A percentile compares a stretch with the other conserved stretches of the same genome.
Conservation (phyloP, 2,888 invertebrate species). For the Epicampocera succincta region DNA sequence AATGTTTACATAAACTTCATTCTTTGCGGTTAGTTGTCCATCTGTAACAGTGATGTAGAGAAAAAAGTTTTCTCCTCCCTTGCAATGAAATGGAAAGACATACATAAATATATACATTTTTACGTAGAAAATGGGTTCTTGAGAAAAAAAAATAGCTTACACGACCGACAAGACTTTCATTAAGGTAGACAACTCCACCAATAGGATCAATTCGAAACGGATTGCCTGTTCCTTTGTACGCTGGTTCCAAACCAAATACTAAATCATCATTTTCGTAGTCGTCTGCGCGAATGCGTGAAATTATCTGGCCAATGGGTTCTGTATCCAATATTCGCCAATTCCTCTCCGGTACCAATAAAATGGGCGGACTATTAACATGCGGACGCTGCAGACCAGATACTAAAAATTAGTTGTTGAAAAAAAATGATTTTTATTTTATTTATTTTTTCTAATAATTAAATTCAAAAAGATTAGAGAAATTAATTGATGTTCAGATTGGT, state of each 20-base stretch:
- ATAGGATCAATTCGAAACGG: constrained; percentile 90
- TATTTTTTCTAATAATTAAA: background rate
- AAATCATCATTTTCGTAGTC: constrained; percentile 86
- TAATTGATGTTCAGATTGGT: no score
- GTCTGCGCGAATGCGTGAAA: constrained; percentile 87
- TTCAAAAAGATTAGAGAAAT: background rate
- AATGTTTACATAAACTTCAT: constrained; percentile 87
- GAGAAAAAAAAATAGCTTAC: constrained; percentile 83
- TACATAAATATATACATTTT: background rate
- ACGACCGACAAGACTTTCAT: constrained; percentile 88
- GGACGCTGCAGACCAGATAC: constrained; percentile 65
- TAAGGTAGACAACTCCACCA: constrained; percentile 90
- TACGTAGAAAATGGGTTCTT: background rate
- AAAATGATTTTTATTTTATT: no score
- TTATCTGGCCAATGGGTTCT: constrained; percentile 87
- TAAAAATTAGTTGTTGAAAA: constrained; percentile 26
- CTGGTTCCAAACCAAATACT: constrained; percentile 87
- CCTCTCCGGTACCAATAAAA: constrained; percentile 86
- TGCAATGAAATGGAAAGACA: background rate
- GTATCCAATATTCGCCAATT: constrained; percentile 89
- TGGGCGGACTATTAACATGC: constrained; percentile 83
- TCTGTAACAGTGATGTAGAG: constrained; percentile 87
- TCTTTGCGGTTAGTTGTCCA: constrained; percentile 85
- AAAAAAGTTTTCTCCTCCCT: constrained; percentile 86
- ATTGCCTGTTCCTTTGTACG: constrained; percentile 80